Conservation (phyloP, 2,113 vertebrate genomes). For the Pachyramphus minor region DNA sequence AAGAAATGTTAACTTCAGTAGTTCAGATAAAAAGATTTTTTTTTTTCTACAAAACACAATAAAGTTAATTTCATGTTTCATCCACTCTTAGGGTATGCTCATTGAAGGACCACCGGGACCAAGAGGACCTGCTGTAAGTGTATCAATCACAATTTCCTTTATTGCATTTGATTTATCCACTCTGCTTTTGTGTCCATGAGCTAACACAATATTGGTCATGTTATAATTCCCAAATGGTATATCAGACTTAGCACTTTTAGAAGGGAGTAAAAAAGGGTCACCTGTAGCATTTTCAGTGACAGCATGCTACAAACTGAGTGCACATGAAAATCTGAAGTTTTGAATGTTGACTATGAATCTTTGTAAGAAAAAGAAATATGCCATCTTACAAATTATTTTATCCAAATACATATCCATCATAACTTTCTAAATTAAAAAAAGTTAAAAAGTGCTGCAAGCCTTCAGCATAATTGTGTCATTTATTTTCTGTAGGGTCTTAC, state of each 20-base stretch:
- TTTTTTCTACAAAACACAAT: neutral
- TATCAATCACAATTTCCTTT: constrained; percentile 12
- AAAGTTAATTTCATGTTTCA: neutral
- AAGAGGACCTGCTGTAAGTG: constrained; percentile 87
- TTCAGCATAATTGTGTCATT: neutral
- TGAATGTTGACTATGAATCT: neutral
- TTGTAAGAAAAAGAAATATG: neutral
- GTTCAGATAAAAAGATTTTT: neutral
- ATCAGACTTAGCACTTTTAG: neutral
- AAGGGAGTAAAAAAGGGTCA: neutral
- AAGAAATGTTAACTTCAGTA: neutral
- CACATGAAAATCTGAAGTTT: neutral
- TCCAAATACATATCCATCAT: neutral
- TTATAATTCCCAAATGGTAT: neutral
- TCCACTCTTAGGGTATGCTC: constrained; percentile 85
- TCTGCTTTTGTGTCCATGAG: neutral
- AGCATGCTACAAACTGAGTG: neutral
- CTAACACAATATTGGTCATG: neutral
- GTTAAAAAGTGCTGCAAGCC: neutral
- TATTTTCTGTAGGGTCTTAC: constrained; percentile 84
- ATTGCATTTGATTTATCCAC: neutral
- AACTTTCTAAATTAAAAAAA: neutral
- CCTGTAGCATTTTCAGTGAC: neutral
- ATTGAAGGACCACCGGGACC: constrained; percentile 93
- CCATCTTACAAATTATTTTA: neutral